phyloP scores from a whole-genome alignment of 2,113 vertebrate species.

The Rhynchomys soricoides region DNA sequence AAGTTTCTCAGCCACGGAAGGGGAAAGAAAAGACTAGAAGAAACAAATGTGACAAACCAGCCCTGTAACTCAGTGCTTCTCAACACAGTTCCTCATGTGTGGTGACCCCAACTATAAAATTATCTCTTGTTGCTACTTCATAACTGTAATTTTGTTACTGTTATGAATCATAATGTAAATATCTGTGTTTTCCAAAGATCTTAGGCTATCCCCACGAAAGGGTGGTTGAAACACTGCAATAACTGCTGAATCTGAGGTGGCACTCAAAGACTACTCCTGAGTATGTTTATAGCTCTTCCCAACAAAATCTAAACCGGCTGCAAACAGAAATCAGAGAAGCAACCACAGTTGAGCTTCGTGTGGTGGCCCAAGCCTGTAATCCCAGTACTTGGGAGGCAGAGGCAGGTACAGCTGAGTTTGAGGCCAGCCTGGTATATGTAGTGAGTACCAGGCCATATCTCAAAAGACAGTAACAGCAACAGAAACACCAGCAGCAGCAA shows the following conservation, averaged over 20 bases:
- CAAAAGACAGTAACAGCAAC: background rate
- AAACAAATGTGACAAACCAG: conserved; percentile 45
- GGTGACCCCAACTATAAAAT: background rate
- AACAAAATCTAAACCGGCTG: conserved; percentile 23
- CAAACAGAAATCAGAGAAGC: background rate
- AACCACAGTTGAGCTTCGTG: background rate
- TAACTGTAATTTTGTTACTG: background rate
- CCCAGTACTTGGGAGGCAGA: background rate
- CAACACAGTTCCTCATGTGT: background rate
- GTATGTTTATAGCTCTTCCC: conserved; percentile 5
- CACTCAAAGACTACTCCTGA: background rate
- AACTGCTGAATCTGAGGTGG: background rate
- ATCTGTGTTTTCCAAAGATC: background rate
- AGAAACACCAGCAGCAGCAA: background rate
- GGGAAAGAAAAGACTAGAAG: conserved; percentile 45
- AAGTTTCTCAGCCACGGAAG: conserved; percentile 37
- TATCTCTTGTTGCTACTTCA: background rate
- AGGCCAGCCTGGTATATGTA: background rate
- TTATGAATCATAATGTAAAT: background rate
- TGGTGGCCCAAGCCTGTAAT: background rate
- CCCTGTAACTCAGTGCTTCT: background rate
- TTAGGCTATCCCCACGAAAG: background rate
- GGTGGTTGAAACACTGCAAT: background rate
- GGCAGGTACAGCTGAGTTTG: background rate
- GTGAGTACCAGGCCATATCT: background rate